Conservation (phyloP, 2,888 invertebrate species). For the Diarsia dahlii region DNA sequence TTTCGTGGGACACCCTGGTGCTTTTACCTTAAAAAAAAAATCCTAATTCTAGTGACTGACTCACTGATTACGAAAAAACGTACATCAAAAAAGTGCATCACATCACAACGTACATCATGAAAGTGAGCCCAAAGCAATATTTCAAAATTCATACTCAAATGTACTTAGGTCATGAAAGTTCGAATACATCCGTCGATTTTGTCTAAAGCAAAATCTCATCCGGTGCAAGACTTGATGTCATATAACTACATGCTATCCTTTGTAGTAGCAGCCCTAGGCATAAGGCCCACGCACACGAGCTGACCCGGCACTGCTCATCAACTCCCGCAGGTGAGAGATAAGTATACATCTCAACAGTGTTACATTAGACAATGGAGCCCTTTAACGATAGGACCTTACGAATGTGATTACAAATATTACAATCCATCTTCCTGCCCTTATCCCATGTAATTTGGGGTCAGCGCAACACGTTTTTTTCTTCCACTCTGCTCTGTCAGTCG, state of each 20-base stretch:
- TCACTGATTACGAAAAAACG: too few species aligned
- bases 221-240: background rate
- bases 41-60: too few species aligned
- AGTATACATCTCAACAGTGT: conserved; percentile 37
- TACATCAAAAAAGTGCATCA: too few species aligned
- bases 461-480: too few species aligned
- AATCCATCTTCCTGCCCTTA: background rate
- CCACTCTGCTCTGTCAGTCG: too few species aligned
- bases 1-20: too few species aligned
- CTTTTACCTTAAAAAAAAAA: too few species aligned
- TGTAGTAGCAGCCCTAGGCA: conserved; percentile 41
- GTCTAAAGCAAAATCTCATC: background rate
- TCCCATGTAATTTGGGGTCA: too few species aligned
- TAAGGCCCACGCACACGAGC: conserved; percentile 52
- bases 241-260: too few species aligned
- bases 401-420: background rate
- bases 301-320: conserved; percentile 62
- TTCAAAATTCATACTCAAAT: background rate
- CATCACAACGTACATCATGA: too few species aligned
- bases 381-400: conserved; percentile 7
- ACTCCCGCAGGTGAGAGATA: conserved; percentile 63
- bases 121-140: background rate
- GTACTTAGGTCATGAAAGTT: background rate
- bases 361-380: conserved; percentile 11
- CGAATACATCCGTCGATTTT: background rate